Percentiles rank a stretch among this genome's conserved stretches.
These are phyloP conservation scores for Pantala flavescens DNA, from an alignment of 1,140 invertebrate species.

Conservation along the genomic window DNA sequence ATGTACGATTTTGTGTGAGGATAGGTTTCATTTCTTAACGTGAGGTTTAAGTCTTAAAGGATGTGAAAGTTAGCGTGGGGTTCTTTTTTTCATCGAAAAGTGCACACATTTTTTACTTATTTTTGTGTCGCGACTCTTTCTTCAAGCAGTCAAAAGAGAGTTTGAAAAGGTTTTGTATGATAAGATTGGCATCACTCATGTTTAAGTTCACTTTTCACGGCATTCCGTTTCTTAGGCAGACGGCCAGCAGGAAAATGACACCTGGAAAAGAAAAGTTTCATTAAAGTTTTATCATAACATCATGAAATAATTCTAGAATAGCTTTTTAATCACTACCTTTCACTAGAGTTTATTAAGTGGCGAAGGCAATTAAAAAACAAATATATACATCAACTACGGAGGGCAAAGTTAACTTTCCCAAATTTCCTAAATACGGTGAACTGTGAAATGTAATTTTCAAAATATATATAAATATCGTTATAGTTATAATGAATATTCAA, in stretches of 20 bases:
- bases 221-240: background rate
- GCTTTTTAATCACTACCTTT: too few relatives aligned
- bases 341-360: too few relatives aligned
- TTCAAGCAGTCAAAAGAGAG: slow-evolving; percentile 1
- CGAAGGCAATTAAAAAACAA: too few relatives aligned
- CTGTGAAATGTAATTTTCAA: too few relatives aligned
- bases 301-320: too few relatives aligned
- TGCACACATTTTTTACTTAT: background rate
- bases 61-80: background rate
- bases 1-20: background rate
- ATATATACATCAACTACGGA: too few relatives aligned
- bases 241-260: background rate
- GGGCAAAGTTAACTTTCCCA: too few relatives aligned
- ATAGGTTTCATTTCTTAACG: background rate
- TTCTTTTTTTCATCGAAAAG: background rate
- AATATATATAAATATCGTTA: too few relatives aligned
- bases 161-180: background rate
- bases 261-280: background rate
- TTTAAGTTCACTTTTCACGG: background rate
- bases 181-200: background rate
- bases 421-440: too few relatives aligned
- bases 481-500: too few relatives aligned
- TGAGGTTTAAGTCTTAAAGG: background rate
- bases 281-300: too few relatives aligned
- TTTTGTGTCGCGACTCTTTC: background rate